Evolutionary conservation across 2,888 invertebrate genomes (phyloP).

Genomic region (Perizoma flavofasciatum): DNA sequence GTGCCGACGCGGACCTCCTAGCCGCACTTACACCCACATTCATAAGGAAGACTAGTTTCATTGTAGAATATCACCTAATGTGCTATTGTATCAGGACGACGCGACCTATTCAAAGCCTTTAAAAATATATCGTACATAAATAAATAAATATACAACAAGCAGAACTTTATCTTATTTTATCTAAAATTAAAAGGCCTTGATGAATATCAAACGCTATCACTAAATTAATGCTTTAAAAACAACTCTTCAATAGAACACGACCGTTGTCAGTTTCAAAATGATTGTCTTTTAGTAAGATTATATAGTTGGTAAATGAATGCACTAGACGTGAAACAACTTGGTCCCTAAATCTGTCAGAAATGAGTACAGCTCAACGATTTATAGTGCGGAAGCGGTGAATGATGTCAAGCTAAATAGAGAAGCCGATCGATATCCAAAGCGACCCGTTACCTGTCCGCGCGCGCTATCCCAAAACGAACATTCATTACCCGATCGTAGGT

Average conservation of each 20-base stretch:
- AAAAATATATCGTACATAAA: constrained; percentile 59
- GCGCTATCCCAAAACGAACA: constrained; percentile 28
- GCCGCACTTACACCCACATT: constrained; percentile 54
- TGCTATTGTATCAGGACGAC: constrained; percentile 71
- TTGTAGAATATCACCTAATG: constrained; percentile 81
- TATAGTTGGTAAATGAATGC: constrained; percentile 39
- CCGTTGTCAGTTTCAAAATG: constrained; percentile 50
- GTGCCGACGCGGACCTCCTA: constrained; percentile 39
- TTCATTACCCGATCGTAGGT: constrained; percentile 22
- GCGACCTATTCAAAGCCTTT: constrained; percentile 55
- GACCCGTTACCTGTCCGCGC: constrained; percentile 37
- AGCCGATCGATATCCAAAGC: constrained; percentile 42
- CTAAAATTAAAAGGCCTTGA: constrained; percentile 75
- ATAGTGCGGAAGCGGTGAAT: constrained; percentile 35
- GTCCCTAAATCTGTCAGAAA: constrained; percentile 62
- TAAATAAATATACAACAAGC: constrained; percentile 80
- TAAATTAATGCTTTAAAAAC: constrained; percentile 54
- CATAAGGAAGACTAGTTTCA: constrained; percentile 82
- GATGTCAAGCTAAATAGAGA: constrained; percentile 42
- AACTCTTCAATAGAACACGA: constrained; percentile 44
- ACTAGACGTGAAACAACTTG: constrained; percentile 52
- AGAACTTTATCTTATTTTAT: constrained; percentile 67
- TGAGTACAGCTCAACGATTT: constrained; percentile 43
- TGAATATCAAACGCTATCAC: constrained; percentile 74
- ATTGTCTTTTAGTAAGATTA: constrained; percentile 71